Evolutionary conservation across 2,797 vertebrate genomes (phyloP).

Genomic region (Antennarius maculatus): DNA sequence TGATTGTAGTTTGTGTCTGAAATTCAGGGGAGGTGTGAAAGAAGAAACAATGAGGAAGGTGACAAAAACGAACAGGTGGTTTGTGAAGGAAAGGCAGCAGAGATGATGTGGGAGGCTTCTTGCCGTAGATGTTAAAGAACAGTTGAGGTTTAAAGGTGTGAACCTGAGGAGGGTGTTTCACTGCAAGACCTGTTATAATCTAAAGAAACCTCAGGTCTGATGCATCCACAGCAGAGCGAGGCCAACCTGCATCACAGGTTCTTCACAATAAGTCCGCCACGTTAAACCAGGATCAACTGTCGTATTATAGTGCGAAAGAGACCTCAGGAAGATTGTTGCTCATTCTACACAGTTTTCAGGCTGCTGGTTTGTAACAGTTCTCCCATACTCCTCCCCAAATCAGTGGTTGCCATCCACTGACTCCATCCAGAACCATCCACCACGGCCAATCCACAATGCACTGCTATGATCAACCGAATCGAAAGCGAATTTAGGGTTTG

Average conservation of each 20-base stretch:
- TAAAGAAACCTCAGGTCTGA: not conserved
- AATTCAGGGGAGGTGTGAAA: slow-evolving; percentile 23
- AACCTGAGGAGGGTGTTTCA: slow-evolving; percentile 17
- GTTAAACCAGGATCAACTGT: not conserved
- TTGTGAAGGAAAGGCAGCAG: slow-evolving; percentile 5
- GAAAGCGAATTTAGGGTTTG: too few species aligned
- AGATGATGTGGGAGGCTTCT: slow-evolving; percentile 20
- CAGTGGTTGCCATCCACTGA: too few species aligned
- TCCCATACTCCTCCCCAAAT: too few species aligned
- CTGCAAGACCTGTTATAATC: slow-evolving; percentile 21
- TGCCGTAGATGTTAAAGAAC: slow-evolving; percentile 28
- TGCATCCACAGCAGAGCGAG: not conserved
- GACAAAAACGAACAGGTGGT: not conserved
- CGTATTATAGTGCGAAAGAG: not conserved
- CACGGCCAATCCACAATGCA: too few species aligned
- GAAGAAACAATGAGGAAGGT: slow-evolving; percentile 28
- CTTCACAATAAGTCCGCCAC: not conserved
- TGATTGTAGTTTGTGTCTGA: slow-evolving; percentile 31
- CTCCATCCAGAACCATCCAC: too few species aligned
- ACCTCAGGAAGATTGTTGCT: too few species aligned
- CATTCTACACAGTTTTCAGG: too few species aligned
- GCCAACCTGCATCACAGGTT: not conserved
- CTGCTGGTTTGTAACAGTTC: too few species aligned
- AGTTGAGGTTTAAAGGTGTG: slow-evolving; percentile 37
- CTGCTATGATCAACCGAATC: too few species aligned